These are phyloP conservation scores for Notodonta ziczac DNA, from an alignment of 2,888 invertebrate genomes.

Conservation along the genomic window DNA sequence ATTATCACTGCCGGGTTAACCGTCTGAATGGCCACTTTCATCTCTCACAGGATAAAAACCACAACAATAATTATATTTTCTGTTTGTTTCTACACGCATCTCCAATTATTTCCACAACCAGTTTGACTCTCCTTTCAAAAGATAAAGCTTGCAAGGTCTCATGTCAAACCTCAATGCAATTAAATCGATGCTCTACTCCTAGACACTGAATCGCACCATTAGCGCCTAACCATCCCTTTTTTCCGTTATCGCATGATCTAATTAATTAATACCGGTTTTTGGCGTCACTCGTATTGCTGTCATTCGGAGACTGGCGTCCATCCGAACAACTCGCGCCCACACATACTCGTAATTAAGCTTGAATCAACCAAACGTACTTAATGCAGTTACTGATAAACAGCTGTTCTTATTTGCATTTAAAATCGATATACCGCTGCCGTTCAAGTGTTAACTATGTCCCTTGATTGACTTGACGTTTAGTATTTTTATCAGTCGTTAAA, in stretches of 20 bases:
- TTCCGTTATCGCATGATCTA: conserved; percentile 71
- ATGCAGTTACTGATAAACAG: conserved; percentile 77
- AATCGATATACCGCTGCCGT: conserved; percentile 62
- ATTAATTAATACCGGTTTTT: conserved; percentile 82
- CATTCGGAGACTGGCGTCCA: conserved; percentile 66
- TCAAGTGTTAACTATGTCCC: conserved; percentile 35
- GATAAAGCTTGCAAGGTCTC: conserved; percentile 34
- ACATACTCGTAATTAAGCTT: conserved; percentile 71
- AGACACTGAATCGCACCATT: conserved; percentile 58
- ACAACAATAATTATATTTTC: too few relatives aligned
- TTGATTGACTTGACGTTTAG: conserved; percentile 45
- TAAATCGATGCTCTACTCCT: conserved; percentile 54
- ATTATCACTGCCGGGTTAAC: too few relatives aligned
- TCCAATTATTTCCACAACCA: background rate
- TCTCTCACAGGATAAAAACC: too few relatives aligned
- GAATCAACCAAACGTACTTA: conserved; percentile 60
- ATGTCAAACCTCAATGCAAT: conserved; percentile 68
- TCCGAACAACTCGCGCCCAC: conserved; percentile 66
- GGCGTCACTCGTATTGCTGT: conserved; percentile 72
- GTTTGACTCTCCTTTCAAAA: background rate
- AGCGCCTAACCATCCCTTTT: conserved; percentile 57
- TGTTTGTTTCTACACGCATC: background rate
- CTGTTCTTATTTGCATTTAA: conserved; percentile 77
- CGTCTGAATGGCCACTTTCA: too few relatives aligned
- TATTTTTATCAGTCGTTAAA: conserved; percentile 38